Evolutionary conservation across 2,888 invertebrate genomes (phyloP).

Genomic region (Nebria brevicollis): DNA sequence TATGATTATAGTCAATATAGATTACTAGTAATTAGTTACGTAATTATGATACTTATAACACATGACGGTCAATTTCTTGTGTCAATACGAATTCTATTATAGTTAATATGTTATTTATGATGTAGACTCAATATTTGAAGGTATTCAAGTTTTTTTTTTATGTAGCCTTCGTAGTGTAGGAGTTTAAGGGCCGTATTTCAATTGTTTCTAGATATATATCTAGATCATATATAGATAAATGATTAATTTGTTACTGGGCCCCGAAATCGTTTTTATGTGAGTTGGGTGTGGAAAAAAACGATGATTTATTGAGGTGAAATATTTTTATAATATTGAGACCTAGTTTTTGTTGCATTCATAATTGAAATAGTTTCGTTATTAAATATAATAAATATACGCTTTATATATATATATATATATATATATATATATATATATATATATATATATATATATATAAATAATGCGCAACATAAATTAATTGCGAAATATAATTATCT

Average conservation of each 20-base stretch:
- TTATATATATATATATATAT: neutral
- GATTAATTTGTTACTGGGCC: neutral
- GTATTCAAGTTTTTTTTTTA: neutral
- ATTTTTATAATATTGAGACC: neutral
- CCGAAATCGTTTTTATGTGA: neutral
- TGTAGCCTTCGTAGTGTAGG: neutral
- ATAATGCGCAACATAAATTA: neutral
- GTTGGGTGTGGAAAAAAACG: neutral
- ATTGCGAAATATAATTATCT: neutral
- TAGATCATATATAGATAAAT: neutral
- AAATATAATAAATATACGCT: neutral
- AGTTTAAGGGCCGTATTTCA: neutral
- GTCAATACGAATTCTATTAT: neutral
- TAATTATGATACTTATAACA: neutral
- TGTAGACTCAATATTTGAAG: neutral
- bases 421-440: no score
- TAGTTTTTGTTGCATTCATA: neutral
- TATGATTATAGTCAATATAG: no score
- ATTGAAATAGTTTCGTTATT: neutral
- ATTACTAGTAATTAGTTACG: neutral
- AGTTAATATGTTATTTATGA: neutral
- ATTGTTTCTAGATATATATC: neutral
- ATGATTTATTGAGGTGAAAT: neutral
- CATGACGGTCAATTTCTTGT: neutral
- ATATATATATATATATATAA: neutral